phyloP scores from a whole-genome alignment of 2,113 vertebrate genomes.

The Poicephalus gulielmi region DNA sequence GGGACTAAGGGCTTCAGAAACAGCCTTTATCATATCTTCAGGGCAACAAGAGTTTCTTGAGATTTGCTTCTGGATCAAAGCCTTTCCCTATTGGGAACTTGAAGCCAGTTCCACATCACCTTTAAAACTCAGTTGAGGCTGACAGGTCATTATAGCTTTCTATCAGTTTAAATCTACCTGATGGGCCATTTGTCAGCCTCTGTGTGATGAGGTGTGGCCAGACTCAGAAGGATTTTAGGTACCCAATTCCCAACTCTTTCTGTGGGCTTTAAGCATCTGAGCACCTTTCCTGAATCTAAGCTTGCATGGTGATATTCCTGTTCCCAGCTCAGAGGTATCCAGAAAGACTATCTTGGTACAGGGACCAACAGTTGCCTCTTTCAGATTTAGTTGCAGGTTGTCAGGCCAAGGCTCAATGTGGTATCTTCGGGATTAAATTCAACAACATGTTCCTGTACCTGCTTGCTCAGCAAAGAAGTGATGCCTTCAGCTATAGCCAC shows the following conservation, averaged over 20 bases:
- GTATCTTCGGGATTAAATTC: background rate
- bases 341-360: background rate
- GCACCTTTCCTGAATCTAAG: background rate
- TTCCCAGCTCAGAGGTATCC: background rate
- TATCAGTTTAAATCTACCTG: conserved; percentile 6
- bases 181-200: conserved; percentile 8
- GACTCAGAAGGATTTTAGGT: background rate
- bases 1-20: background rate
- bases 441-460: background rate
- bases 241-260: background rate
- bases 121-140: conserved; percentile 19
- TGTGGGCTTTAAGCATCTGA: background rate
- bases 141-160: conserved; percentile 13
- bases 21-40: background rate
- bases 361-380: background rate
- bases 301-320: background rate
- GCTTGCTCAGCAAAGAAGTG: background rate
- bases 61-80: background rate
- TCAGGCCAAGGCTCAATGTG: background rate
- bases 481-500: background rate
- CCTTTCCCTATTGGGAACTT: background rate
- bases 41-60: background rate
- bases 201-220: background rate
- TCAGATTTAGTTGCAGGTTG: background rate
- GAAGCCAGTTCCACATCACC: background rate